Conservation (phyloP, 2,888 invertebrate genomes). For the Pomacea canaliculata region DNA sequence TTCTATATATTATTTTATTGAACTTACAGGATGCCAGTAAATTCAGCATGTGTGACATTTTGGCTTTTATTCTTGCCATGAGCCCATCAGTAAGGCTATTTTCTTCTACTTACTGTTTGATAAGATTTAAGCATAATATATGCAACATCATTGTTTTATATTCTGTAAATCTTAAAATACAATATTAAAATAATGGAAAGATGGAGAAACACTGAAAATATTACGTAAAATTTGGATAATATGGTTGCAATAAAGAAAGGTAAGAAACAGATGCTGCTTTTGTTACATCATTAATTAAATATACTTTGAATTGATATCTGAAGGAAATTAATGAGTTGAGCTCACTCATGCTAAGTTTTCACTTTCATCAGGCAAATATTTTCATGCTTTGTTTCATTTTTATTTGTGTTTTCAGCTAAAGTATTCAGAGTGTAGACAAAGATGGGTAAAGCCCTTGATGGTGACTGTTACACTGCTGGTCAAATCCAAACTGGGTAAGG, state of each 20-base stretch:
- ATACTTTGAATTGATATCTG: too few species aligned
- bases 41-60: constrained; percentile 9
- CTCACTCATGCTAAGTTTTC: too few species aligned
- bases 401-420: neutral
- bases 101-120: neutral
- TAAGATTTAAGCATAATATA: too few species aligned
- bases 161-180: too few species aligned
- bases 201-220: neutral
- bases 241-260: too few species aligned
- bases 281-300: too few species aligned
- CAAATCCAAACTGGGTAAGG: constrained; percentile 7
- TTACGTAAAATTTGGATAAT: neutral
- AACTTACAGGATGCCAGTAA: neutral
- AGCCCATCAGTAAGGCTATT: constrained; percentile 1
- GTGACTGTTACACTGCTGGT: neutral
- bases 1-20: neutral
- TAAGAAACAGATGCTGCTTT: too few species aligned
- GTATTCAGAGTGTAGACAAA: neutral
- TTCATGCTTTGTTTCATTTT: neutral
- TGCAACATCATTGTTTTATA: too few species aligned
- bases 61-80: constrained; percentile 6
- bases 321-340: too few species aligned
- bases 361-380: too few species aligned
- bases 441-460: neutral
- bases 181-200: neutral